Conservation (phyloP, 2,113 vertebrate species). For the Paedocypris sp. region DNA sequence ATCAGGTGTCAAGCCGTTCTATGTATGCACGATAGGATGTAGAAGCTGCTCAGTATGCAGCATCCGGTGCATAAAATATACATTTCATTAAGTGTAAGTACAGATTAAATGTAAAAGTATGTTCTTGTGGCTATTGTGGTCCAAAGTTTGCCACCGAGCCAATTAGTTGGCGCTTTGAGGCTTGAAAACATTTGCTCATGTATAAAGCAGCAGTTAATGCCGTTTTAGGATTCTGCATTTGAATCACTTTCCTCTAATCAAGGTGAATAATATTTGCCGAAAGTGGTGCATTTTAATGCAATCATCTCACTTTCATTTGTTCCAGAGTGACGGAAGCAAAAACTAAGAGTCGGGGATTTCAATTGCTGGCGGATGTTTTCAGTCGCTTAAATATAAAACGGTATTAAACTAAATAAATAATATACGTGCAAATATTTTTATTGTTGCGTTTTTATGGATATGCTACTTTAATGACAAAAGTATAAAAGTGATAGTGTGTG, state of each 20-base stretch:
- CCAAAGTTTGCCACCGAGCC: neutral
- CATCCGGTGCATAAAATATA: conserved; percentile 38
- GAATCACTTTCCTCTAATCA: conserved; percentile 13
- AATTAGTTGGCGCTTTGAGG: conserved; percentile 23
- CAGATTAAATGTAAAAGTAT: conserved; percentile 34
- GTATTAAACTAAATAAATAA: too few relatives aligned
- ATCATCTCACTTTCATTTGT: neutral
- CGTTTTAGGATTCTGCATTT: conserved; percentile 14
- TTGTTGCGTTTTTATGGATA: too few relatives aligned
- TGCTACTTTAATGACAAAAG: too few relatives aligned
- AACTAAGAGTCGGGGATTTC: too few relatives aligned
- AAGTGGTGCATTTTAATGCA: neutral
- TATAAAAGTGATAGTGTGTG: too few relatives aligned
- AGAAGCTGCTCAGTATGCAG: conserved; percentile 37
- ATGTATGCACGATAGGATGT: conserved; percentile 27
- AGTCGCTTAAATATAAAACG: too few relatives aligned
- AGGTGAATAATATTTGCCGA: neutral
- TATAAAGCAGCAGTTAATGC: neutral
- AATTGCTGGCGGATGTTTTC: too few relatives aligned
- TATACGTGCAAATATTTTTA: too few relatives aligned
- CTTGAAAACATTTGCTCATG: neutral
- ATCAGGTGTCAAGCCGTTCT: conserved; percentile 21
- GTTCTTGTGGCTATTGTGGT: neutral
- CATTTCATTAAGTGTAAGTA: conserved; percentile 44
- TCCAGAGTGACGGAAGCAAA: neutral